These are phyloP conservation scores for Noctilio leporinus DNA, from an alignment of 2,113 vertebrate genomes.

Conservation along the genomic window DNA sequence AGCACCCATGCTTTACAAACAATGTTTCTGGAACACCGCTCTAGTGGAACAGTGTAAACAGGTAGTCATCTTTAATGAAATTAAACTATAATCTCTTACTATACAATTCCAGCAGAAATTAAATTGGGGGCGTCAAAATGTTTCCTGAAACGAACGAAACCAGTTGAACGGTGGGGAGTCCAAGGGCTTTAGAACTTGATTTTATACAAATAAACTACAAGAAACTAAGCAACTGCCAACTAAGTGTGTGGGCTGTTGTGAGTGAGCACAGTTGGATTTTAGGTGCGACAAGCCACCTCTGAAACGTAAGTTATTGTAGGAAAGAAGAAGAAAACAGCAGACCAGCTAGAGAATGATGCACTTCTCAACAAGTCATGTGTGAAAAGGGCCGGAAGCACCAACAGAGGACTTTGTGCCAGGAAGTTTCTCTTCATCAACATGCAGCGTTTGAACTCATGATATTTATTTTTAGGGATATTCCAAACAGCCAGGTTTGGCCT, in stretches of 20 bases:
- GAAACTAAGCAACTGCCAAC: neutral
- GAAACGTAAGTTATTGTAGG: neutral
- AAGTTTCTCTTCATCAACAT: neutral
- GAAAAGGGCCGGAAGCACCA: neutral
- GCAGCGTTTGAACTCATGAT: neutral
- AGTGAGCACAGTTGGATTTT: neutral
- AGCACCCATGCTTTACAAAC: neutral
- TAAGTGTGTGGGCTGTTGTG: neutral
- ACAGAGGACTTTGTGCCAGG: no score
- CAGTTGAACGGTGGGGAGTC: neutral
- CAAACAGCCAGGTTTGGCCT: neutral
- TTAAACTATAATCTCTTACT: neutral
- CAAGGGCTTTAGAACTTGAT: neutral
- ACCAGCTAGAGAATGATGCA: neutral
- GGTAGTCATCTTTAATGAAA: neutral
- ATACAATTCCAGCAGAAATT: neutral
- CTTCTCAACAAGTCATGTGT: neutral
- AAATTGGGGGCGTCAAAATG: neutral
- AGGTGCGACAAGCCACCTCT: neutral
- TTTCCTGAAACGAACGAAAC: neutral
- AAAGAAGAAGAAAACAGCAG: neutral
- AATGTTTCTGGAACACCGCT: neutral
- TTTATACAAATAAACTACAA: conserved; percentile 14
- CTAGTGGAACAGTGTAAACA: neutral
- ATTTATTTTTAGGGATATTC: neutral